Percentiles rank a stretch among this genome's conserved stretches.
Conservation (phyloP, 2,888 invertebrate species). For the Rhingia rostrata region DNA sequence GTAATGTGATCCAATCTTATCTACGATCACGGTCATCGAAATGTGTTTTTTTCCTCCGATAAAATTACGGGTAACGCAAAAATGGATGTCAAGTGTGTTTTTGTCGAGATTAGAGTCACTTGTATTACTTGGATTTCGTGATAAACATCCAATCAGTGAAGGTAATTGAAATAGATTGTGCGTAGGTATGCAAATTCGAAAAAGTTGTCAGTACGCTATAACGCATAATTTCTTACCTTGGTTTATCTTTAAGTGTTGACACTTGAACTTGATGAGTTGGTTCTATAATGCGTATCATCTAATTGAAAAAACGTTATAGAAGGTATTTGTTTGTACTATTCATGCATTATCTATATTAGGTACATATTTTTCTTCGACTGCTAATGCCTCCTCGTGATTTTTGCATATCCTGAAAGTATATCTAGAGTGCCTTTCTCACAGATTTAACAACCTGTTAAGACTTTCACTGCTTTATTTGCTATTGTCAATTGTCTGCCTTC, state of each 20-base stretch:
- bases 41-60: neutral
- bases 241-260: neutral
- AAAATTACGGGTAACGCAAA: neutral
- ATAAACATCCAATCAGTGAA: slow-evolving; percentile 13
- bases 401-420: no score
- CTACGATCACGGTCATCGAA: neutral
- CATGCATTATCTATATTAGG: no score
- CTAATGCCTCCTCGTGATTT: no score
- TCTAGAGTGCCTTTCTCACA: no score
- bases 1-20: slow-evolving; percentile 8
- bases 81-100: slow-evolving; percentile 25
- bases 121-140: neutral
- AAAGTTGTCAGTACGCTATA: neutral
- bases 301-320: no score
- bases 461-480: no score
- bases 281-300: no score
- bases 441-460: no score
- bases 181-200: neutral
- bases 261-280: neutral
- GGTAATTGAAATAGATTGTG: slow-evolving; percentile 22
- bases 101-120: slow-evolving; percentile 1
- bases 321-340: no score
- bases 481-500: no score
- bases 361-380: no score
- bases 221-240: neutral